Evolutionary conservation across 2,797 vertebrate species (phyloP).

Genomic region (Melanotaenia trifasciata): DNA sequence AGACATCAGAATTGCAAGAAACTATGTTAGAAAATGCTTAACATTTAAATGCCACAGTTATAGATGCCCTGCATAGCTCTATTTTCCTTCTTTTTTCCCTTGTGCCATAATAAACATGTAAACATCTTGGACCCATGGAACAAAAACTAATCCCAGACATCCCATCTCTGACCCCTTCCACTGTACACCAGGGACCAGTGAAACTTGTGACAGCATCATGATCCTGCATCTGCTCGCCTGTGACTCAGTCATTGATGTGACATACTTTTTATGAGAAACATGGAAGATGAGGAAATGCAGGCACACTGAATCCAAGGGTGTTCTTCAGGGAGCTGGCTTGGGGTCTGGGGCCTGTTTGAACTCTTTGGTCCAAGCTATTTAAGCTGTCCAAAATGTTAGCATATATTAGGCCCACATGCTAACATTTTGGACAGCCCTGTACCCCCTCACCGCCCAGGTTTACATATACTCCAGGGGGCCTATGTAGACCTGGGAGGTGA

Average conservation of each 20-base stretch:
- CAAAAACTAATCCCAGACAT: constrained; percentile 59
- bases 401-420: constrained; percentile 5
- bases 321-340: constrained; percentile 52
- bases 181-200: constrained; percentile 37
- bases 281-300: constrained; percentile 71
- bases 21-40: constrained; percentile 7
- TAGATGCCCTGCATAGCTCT: constrained; percentile 10
- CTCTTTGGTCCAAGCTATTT: constrained; percentile 44
- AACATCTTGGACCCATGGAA: constrained; percentile 55
- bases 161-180: constrained; percentile 54
- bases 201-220: constrained; percentile 23
- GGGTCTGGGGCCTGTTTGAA: constrained; percentile 65
- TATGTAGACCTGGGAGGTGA: constrained; percentile 37
- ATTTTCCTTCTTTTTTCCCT: constrained; percentile 3
- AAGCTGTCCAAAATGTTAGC: constrained; percentile 57
- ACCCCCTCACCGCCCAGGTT: not conserved
- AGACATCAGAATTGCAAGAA: constrained; percentile 15
- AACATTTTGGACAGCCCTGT: not conserved
- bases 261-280: constrained; percentile 54
- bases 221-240: constrained; percentile 66
- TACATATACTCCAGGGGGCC: constrained; percentile 24
- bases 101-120: constrained; percentile 46
- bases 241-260: constrained; percentile 51
- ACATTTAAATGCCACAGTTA: constrained; percentile 25
- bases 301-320: constrained; percentile 46